Evolutionary conservation across 2,888 invertebrate species (phyloP).

Genomic region (Drosophila subsilvestris): DNA sequence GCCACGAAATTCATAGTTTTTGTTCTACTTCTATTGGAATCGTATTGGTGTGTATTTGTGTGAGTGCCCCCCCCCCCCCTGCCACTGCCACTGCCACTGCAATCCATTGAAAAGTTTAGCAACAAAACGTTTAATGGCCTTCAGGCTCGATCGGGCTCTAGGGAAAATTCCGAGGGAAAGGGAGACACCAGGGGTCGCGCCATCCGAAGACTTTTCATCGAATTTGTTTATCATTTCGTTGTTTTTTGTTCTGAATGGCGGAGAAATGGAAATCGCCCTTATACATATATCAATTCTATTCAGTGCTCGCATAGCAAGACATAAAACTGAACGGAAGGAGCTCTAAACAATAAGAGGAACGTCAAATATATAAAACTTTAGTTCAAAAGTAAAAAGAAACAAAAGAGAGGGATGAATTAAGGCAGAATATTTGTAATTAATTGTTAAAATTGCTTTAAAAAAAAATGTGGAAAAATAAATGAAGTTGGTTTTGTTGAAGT

Average conservation of each 20-base stretch:
- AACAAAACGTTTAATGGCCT: slow-evolving; percentile 52
- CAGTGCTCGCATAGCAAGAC: not conserved
- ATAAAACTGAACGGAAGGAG: not conserved
- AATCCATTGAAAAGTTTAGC: slow-evolving; percentile 43
- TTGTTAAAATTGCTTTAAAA: too few species aligned
- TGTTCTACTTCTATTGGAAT: slow-evolving; percentile 59
- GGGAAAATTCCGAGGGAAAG: not conserved
- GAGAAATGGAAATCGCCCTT: slow-evolving; percentile 3
- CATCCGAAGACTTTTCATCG: slow-evolving; percentile 14
- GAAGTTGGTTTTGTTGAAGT: too few species aligned
- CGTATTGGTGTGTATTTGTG: slow-evolving; percentile 16
- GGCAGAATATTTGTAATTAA: too few species aligned
- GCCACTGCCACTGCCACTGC: slow-evolving; percentile 36
- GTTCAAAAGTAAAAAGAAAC: too few species aligned
- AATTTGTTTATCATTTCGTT: slow-evolving; percentile 23
- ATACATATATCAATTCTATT: slow-evolving; percentile 2
- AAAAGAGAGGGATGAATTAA: too few species aligned
- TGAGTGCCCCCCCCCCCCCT: not conserved
- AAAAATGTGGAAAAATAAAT: too few species aligned
- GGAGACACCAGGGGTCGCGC: too few species aligned
- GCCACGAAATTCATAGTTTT: slow-evolving; percentile 68
- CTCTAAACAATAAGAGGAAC: too few species aligned
- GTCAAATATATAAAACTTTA: too few species aligned
- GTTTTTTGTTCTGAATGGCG: not conserved
- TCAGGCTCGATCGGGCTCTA: slow-evolving; percentile 35